Percentiles rank a stretch among this genome's conserved stretches.
phyloP scores from a whole-genome alignment of 1,140 invertebrate species.

The silkworm (Bombyx mori) region DNA sequence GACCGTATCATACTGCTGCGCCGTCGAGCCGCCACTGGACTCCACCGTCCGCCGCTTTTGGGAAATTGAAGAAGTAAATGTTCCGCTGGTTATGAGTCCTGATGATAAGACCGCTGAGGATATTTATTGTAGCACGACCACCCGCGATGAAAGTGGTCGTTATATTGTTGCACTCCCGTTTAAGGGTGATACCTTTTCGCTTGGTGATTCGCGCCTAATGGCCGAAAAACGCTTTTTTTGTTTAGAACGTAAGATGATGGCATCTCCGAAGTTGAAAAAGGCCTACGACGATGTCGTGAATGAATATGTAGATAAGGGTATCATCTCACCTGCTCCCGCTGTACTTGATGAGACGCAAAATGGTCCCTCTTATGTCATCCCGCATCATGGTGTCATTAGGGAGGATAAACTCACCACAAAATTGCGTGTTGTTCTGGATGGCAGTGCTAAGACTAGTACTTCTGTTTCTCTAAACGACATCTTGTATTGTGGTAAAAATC shows the following conservation, averaged over 20 bases:
- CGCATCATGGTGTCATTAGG: conserved; percentile 1
- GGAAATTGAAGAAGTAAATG: conserved; percentile 14
- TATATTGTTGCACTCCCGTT: conserved; percentile 9
- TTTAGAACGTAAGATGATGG: conserved; percentile 1
- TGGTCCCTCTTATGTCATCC: conserved; percentile 1
- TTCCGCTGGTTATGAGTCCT: conserved; percentile 6
- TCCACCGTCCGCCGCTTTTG: conserved; percentile 9
- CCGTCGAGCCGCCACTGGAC: conserved; percentile 5
- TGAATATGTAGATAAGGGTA: conserved; percentile 1
- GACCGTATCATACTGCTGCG: conserved; percentile 4
- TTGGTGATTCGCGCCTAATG: conserved; percentile 6
- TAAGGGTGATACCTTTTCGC: conserved; percentile 3
- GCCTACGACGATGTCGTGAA: conserved; percentile 1
- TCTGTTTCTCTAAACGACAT: conserved; percentile 16
- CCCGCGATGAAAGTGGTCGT: conserved; percentile 9
- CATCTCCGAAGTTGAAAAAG: conserved; percentile 3
- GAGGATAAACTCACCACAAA: conserved; percentile 2
- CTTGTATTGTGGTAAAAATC: conserved; percentile 14
- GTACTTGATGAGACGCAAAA: not conserved
- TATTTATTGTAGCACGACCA: conserved; percentile 10
- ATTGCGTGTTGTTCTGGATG: conserved; percentile 19
- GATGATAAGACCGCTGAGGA: conserved; percentile 14
- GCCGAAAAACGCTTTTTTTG: conserved; percentile 3
- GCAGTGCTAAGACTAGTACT: conserved; percentile 8
- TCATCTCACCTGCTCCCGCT: not conserved